These are phyloP conservation scores for Phengaris arion DNA, from an alignment of 2,888 invertebrate genomes.

Conservation along the genomic window DNA sequence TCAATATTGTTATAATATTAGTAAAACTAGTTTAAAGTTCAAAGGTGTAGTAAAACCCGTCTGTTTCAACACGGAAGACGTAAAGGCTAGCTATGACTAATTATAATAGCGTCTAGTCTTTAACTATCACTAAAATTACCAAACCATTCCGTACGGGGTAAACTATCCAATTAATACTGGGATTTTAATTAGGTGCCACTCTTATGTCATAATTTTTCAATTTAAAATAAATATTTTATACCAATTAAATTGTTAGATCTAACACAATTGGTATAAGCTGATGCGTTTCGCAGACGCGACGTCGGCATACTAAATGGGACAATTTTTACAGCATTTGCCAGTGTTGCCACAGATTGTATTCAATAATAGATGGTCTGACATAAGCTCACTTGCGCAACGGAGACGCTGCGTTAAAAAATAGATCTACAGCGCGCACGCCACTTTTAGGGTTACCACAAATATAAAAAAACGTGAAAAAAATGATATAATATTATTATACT, in stretches of 20 bases:
- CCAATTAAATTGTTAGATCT: no score
- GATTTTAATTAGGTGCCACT: not conserved
- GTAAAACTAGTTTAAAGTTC: constrained; percentile 16
- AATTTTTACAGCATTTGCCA: constrained; percentile 30
- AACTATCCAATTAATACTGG: not conserved
- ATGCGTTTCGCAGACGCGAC: not conserved
- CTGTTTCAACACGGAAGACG: constrained; percentile 22
- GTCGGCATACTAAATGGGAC: not conserved
- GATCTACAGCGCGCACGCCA: constrained; percentile 32
- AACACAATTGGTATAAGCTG: not conserved
- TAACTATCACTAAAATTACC: constrained; percentile 1
- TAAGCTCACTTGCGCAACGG: constrained; percentile 35
- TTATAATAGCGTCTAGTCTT: not conserved
- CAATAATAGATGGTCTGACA: constrained; percentile 31
- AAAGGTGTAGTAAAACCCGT: constrained; percentile 25
- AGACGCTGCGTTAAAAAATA: constrained; percentile 33
- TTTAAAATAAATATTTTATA: no score
- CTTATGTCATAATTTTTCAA: no score
- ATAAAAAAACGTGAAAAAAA: not conserved
- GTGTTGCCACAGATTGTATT: constrained; percentile 35
- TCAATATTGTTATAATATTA: not conserved
- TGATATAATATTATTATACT: no score
- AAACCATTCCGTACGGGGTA: not conserved
- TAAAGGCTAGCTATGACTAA: constrained; percentile 19
- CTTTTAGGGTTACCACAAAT: constrained; percentile 29